These are phyloP conservation scores for Spilarctia lutea DNA, from an alignment of 2,888 invertebrate species.

Conservation along the genomic window DNA sequence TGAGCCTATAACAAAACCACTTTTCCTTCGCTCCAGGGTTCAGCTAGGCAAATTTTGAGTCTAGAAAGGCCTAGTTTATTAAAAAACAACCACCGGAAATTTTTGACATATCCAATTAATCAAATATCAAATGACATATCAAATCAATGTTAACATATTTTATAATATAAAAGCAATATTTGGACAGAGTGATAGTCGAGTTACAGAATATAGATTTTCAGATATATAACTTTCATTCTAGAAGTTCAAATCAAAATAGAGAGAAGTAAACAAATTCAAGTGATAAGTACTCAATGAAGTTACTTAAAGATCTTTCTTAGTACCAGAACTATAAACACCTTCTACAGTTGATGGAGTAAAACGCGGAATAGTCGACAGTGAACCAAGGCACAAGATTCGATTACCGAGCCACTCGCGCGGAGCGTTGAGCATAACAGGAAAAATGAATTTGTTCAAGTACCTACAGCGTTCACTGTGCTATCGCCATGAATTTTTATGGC, in stretches of 20 bases:
- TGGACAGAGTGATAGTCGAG: too few species aligned
- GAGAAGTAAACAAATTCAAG: background rate
- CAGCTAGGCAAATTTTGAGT: too few species aligned
- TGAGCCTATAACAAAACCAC: too few species aligned
- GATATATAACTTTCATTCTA: background rate
- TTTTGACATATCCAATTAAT: too few species aligned
- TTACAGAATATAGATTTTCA: too few species aligned
- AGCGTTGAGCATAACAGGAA: constrained; percentile 66
- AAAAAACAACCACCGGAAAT: too few species aligned
- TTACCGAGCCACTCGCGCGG: constrained; percentile 60
- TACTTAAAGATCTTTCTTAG: background rate
- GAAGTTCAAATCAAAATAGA: background rate
- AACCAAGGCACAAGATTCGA: constrained; percentile 58
- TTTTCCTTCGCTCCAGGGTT: too few species aligned
- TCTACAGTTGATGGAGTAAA: constrained; percentile 29
- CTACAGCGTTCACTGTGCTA: constrained; percentile 42
- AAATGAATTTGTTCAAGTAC: constrained; percentile 66
- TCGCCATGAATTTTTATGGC: constrained; percentile 52
- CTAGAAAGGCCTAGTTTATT: too few species aligned
- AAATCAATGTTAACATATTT: too few species aligned
- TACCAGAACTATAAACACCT: background rate
- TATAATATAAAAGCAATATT: too few species aligned
- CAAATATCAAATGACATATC: too few species aligned
- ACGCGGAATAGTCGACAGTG: constrained; percentile 24
- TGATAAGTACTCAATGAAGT: background rate